Percentiles rank a stretch among this genome's conserved stretches.
These are phyloP conservation scores for Hipparchia sbordonii DNA, from an alignment of 2,888 invertebrate species.

Conservation along the genomic window DNA sequence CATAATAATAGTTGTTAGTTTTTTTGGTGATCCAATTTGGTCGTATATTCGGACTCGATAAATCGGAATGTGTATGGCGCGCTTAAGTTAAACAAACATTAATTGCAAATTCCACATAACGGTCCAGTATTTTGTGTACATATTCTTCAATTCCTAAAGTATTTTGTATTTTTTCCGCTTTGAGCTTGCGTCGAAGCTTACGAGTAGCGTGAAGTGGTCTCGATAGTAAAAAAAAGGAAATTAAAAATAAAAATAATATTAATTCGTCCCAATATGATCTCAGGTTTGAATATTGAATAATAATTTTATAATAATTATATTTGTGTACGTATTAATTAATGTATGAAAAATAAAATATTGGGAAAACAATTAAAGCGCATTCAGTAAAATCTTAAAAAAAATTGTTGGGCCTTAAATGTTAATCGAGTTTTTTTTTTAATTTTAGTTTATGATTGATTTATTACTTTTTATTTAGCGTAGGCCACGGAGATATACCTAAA, in stretches of 20 bases:
- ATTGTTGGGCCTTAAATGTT: too few relatives aligned
- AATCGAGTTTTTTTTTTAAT: too few relatives aligned
- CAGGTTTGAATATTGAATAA: constrained; percentile 9
- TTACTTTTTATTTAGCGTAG: too few relatives aligned
- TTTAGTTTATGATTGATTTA: too few relatives aligned
- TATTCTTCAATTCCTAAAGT: constrained; percentile 34
- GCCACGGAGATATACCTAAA: too few relatives aligned
- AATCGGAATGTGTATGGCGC: constrained; percentile 15
- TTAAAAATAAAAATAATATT: constrained; percentile 7
- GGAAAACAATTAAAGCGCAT: neutral
- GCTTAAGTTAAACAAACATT: constrained; percentile 4
- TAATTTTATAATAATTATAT: constrained; percentile 5
- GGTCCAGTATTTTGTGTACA: constrained; percentile 43
- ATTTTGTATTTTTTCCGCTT: constrained; percentile 29
- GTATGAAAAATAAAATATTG: neutral
- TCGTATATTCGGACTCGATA: neutral
- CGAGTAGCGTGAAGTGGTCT: constrained; percentile 33
- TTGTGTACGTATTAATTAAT: constrained; percentile 18
- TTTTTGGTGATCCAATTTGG: neutral
- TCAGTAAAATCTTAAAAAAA: neutral
- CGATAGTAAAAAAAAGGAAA: constrained; percentile 14
- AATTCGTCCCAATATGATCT: constrained; percentile 7
- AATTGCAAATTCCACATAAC: constrained; percentile 28
- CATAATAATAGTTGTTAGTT: constrained; percentile 2
- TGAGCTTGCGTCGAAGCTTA: constrained; percentile 25